phyloP scores from a whole-genome alignment of 2,888 invertebrate genomes.

The Pristionchus japonicus region DNA sequence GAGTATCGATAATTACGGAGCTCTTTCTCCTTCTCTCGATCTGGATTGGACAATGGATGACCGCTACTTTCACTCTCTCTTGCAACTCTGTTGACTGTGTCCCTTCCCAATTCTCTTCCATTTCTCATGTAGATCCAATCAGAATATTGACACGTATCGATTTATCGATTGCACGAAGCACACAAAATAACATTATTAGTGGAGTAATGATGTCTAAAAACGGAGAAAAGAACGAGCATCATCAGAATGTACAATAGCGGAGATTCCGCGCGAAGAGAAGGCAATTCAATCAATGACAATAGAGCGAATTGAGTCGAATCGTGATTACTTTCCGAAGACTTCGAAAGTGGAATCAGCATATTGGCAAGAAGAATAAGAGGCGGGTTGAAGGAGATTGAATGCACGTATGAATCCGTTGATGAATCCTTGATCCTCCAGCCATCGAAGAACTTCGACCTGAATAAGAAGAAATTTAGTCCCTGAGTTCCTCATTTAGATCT shows the following conservation, averaged over 20 bases:
- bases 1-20: background rate
- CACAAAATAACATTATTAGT: constrained; percentile 33
- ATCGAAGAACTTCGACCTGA: constrained; percentile 61
- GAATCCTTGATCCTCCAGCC: constrained; percentile 73
- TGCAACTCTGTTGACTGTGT: constrained; percentile 4
- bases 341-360: constrained; percentile 75
- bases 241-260: constrained; percentile 46
- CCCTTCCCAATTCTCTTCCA: background rate
- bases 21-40: constrained; percentile 29
- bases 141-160: constrained; percentile 26
- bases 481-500: background rate
- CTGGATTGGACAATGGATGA: constrained; percentile 15
- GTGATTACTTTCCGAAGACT: constrained; percentile 70
- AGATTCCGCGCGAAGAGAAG: background rate
- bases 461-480: background rate
- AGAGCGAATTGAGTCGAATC: constrained; percentile 28
- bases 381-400: constrained; percentile 75
- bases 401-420: constrained; percentile 75
- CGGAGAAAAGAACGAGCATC: constrained; percentile 1
- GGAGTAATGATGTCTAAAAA: constrained; percentile 34
- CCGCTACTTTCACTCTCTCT: background rate
- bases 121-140: too few species aligned
- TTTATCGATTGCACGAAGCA: constrained; percentile 37
- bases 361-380: constrained; percentile 73
- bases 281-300: background rate